Percentiles rank a stretch among this genome's conserved stretches.
phyloP scores from a whole-genome alignment of 2,888 invertebrate genomes.

The Acanthococcus lagerstroemiae region DNA sequence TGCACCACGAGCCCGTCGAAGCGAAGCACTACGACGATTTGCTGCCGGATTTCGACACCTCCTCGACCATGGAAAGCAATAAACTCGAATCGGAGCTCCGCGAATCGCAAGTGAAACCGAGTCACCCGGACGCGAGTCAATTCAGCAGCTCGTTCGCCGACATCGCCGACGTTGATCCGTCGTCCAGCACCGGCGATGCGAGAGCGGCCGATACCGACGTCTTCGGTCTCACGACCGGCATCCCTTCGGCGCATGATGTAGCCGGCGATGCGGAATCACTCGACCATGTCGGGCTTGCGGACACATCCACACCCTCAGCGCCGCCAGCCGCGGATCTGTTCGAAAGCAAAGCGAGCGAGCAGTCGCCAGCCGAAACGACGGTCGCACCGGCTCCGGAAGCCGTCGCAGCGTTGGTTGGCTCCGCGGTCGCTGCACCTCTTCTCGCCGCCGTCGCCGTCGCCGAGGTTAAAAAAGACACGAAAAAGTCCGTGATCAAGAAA shows the following conservation, averaged over 20 bases:
- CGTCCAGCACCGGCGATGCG: neutral
- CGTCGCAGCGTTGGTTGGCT: neutral
- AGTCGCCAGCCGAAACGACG: neutral
- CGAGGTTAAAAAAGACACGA: neutral
- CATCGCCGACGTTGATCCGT: neutral
- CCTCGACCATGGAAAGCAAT: conserved; percentile 16
- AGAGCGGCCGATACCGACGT: neutral
- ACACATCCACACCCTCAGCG: neutral
- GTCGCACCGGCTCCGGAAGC: neutral
- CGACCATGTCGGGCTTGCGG: neutral
- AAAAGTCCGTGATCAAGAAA: conserved; percentile 28
- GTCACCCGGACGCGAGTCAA: too few relatives aligned
- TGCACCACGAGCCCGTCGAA: neutral
- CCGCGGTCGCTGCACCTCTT: neutral
- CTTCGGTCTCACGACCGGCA: neutral
- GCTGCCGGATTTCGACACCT: conserved; percentile 1
- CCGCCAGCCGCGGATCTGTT: too few relatives aligned
- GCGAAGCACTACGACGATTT: neutral
- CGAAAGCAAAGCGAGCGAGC: too few relatives aligned
- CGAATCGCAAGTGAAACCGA: conserved; percentile 8
- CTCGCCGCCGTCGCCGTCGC: neutral
- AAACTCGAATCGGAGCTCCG: conserved; percentile 16
- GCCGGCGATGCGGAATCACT: neutral
- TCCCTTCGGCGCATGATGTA: neutral
- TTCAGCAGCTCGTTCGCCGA: too few relatives aligned